Evolutionary conservation across 2,797 vertebrate genomes (phyloP).

Genomic region (Helostoma temminkii): DNA sequence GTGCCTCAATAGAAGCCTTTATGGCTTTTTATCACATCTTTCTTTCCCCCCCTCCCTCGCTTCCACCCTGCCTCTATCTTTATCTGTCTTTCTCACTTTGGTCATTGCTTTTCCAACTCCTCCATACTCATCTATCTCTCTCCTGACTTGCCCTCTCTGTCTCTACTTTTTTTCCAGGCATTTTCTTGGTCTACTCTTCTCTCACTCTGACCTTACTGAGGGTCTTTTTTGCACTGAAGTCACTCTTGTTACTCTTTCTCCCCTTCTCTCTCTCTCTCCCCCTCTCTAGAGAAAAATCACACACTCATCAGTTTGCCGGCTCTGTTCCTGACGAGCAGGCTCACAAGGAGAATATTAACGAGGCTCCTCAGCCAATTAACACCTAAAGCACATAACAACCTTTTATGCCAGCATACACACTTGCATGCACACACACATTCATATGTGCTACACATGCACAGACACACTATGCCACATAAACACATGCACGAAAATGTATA

Average conservation of each 20-base stretch:
- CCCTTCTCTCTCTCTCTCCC: constrained; percentile 39
- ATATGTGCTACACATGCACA: not conserved
- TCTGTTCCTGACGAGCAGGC: constrained; percentile 82
- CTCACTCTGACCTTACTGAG: constrained; percentile 76
- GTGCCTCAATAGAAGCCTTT: constrained; percentile 78
- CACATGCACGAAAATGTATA: constrained; percentile 25
- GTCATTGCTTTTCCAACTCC: constrained; percentile 53
- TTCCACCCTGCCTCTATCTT: constrained; percentile 35
- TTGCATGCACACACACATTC: constrained; percentile 10
- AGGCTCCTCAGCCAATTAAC: constrained; percentile 87
- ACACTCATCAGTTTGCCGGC: constrained; percentile 87
- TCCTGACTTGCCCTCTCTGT: constrained; percentile 35
- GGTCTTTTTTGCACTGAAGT: constrained; percentile 66
- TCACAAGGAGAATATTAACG: constrained; percentile 88
- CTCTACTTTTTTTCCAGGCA: constrained; percentile 38
- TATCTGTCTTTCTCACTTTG: constrained; percentile 43
- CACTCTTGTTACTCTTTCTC: constrained; percentile 61
- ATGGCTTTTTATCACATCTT: constrained; percentile 78
- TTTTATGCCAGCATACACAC: constrained; percentile 74
- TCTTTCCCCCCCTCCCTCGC: constrained; percentile 24
- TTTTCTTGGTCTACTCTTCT: constrained; percentile 55
- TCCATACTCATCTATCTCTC: constrained; percentile 37
- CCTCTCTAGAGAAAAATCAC: constrained; percentile 83
- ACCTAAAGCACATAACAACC: constrained; percentile 87
- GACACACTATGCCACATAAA: constrained; percentile 16